These are phyloP conservation scores for Mesaphorura yosii DNA, from an alignment of 1,140 invertebrate species.

Conservation along the genomic window DNA sequence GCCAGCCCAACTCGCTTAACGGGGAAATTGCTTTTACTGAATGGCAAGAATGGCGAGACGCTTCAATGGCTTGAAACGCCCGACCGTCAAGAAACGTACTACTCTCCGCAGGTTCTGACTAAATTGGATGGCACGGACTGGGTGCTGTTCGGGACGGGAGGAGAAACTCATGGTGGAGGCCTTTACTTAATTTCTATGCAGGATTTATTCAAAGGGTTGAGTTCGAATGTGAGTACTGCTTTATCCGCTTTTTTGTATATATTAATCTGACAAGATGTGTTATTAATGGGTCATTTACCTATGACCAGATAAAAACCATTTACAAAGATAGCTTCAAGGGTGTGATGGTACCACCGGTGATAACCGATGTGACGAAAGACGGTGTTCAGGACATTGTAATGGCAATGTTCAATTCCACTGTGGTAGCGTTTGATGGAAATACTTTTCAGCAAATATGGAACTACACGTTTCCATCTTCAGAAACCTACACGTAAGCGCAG, in stretches of 20 bases:
- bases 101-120: slow-evolving; percentile 53
- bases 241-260: no score
- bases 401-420: slow-evolving; percentile 48
- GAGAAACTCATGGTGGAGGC: slow-evolving; percentile 56
- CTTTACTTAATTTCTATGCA: slow-evolving; percentile 51
- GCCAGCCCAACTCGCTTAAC: slow-evolving; percentile 34
- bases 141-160: slow-evolving; percentile 60
- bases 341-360: slow-evolving; percentile 51
- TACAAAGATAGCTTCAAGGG: slow-evolving; percentile 39
- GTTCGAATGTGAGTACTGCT: slow-evolving; percentile 39
- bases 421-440: slow-evolving; percentile 59
- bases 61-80: slow-evolving; percentile 53
- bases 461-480: slow-evolving; percentile 48
- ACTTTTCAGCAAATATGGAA: slow-evolving; percentile 59
- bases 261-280: no score
- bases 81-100: slow-evolving; percentile 48
- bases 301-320: slow-evolving; percentile 31
- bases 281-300: background rate
- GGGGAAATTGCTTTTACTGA: slow-evolving; percentile 56
- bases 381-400: slow-evolving; percentile 58
- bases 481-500: slow-evolving; percentile 41
- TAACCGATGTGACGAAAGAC: slow-evolving; percentile 64
- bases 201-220: slow-evolving; percentile 45
- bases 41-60: slow-evolving; percentile 54
- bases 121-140: slow-evolving; percentile 46